phyloP scores from a whole-genome alignment of 2,113 vertebrate species.

The Lycaon pictus region DNA sequence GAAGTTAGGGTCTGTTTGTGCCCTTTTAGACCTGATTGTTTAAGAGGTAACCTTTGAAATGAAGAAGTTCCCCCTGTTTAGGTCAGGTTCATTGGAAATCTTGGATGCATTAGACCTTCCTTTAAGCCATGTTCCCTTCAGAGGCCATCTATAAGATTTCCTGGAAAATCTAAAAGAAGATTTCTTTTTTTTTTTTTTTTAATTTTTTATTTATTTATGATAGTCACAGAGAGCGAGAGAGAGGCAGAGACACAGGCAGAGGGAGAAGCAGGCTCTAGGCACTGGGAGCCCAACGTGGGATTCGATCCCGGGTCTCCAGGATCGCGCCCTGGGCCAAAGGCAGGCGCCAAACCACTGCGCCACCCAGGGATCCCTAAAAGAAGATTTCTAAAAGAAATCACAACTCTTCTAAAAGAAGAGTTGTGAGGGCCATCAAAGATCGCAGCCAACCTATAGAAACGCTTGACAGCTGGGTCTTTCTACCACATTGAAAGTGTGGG shows the following conservation, averaged over 20 bases:
- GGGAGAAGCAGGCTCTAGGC: too few species aligned
- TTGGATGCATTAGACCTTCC: background rate
- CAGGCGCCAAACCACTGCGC: too few species aligned
- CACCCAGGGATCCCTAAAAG: too few species aligned
- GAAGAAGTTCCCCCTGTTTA: background rate
- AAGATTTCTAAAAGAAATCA: background rate
- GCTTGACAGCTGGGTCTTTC: slow-evolving; percentile 10
- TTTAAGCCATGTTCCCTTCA: background rate
- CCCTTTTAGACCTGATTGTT: background rate
- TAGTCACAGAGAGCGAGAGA: too few species aligned
- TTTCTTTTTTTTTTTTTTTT: too few species aligned
- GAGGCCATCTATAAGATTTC: background rate
- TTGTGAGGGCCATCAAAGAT: background rate
- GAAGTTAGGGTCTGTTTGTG: background rate
- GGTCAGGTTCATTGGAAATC: background rate
- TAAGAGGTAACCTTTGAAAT: background rate
- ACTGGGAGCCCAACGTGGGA: too few species aligned
- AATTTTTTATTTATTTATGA: too few species aligned
- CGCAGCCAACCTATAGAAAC: slow-evolving; percentile 33
- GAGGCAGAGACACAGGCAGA: too few species aligned
- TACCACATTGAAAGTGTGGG: background rate
- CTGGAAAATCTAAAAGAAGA: background rate
- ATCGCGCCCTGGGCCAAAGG: too few species aligned
- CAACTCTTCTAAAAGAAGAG: background rate
- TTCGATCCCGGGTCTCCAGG: too few species aligned